Percentiles rank a stretch among this genome's conserved stretches.
These are phyloP conservation scores for Phoxinus phoxinus DNA, from an alignment of 2,113 vertebrate genomes.

Conservation along the genomic window DNA sequence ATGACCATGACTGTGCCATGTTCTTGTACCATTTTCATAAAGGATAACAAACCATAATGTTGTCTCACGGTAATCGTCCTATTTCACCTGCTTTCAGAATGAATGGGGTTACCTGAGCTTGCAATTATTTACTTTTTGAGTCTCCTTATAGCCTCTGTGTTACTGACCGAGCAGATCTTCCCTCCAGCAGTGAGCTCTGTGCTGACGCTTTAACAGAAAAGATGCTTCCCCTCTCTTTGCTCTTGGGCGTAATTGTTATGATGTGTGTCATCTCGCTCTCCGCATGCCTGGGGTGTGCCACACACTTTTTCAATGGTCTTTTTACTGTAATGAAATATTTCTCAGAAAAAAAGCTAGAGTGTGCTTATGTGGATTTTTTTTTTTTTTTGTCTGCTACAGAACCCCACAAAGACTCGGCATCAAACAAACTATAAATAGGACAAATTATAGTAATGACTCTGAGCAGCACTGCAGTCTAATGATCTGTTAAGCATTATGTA, in stretches of 20 bases:
- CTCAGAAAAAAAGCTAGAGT: not conserved
- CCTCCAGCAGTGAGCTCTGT: constrained; percentile 4
- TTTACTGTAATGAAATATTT: constrained; percentile 43
- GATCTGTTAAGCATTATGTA: not conserved
- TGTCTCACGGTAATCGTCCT: not conserved
- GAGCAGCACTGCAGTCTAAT: not conserved
- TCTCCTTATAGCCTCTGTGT: not conserved
- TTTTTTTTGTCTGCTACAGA: not conserved
- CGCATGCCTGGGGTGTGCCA: constrained; percentile 20
- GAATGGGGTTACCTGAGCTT: constrained; percentile 23
- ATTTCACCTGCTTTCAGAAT: constrained; percentile 29
- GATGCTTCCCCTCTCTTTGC: constrained; percentile 4
- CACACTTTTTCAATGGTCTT: constrained; percentile 27
- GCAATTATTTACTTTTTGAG: constrained; percentile 41
- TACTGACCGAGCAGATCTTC: not conserved
- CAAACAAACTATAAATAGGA: not conserved
- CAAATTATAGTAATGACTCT: not conserved
- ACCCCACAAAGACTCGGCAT: not conserved
- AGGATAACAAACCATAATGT: constrained; percentile 50
- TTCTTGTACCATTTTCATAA: constrained; percentile 63
- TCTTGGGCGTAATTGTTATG: constrained; percentile 32
- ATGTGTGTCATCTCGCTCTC: constrained; percentile 12
- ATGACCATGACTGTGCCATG: not conserved
- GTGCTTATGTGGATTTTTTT: not conserved
- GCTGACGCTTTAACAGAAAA: constrained; percentile 22